Evolutionary conservation across 2,113 vertebrate genomes (phyloP).

Genomic region (Corythoichthys haematopterus): DNA sequence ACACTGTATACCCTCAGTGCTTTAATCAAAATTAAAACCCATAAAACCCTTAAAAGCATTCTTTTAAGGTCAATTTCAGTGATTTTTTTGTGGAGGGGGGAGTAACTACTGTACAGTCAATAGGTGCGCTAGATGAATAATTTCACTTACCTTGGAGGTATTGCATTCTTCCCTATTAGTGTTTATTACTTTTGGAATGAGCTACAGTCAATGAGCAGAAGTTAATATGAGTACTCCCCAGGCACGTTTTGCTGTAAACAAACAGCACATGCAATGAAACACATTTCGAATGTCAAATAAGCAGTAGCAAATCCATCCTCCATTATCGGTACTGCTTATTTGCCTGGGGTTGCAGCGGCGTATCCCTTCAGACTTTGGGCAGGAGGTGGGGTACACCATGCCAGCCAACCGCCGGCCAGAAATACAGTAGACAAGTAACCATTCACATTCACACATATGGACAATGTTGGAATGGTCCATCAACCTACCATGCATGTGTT

Average conservation of each 20-base stretch:
- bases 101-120: background rate
- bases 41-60: too few species aligned
- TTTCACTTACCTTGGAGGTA: background rate
- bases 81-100: background rate
- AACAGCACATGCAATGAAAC: constrained; percentile 5
- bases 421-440: too few species aligned
- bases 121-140: background rate
- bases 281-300: constrained; percentile 1
- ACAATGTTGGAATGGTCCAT: too few species aligned
- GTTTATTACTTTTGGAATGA: constrained; percentile 8
- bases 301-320: background rate
- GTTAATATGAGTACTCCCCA: constrained; percentile 2
- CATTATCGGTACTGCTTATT: too few species aligned
- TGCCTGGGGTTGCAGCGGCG: too few species aligned
- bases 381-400: too few species aligned
- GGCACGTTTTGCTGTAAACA: constrained; percentile 5
- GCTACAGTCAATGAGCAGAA: constrained; percentile 4
- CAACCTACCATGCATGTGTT: too few species aligned
- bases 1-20: background rate
- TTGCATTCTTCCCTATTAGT: constrained; percentile 3
- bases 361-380: too few species aligned
- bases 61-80: background rate
- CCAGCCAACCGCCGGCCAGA: too few species aligned
- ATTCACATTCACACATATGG: too few species aligned
- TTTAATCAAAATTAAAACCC: background rate